Base-by-base conservation (phyloP, 2,888 invertebrate genomes). In the Gastrophysa polygoni region DNA sequence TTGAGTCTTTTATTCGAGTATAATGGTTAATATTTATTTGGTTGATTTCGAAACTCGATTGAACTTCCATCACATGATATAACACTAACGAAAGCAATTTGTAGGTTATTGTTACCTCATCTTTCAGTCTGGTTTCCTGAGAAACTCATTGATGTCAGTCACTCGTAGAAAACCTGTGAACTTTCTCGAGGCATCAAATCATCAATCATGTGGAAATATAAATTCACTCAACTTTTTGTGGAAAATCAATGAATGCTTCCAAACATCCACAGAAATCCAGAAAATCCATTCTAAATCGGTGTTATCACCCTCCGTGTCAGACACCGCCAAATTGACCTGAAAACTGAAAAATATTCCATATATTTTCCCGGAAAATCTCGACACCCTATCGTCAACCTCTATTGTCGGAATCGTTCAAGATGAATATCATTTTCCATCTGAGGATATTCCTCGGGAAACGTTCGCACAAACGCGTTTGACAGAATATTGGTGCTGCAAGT, bases 371-470 rank as follows among this genome's bases (percentile, higher is more conserved):
- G 38, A 38, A 38, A 38, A 38, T 38, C 11, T 38, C 38, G 43
- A 54, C 43, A 54, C 54, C 52, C 20, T 21, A 38, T 52, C 38
- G 38, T 38, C 52, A 21, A 43, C 34, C 21, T 17, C 11, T 54
- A 43, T 54, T 54, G 54, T 54, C 43, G 54, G 18, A 11, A 11
- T 18, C 7, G 24, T 54, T 54, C 43, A 24, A 54, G 54, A 44
- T 54, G 54, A 32, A 44, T 54, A 38, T 54, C 54, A 43, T 43
- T 54, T 43, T 38, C 20, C 54, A 16, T 21, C 43, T 18, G 17
- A n/a, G 16, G 24, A 43, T 43, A 24, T 43, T 16, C 8, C 14
- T 2, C 14, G 10, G 38, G 11, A 14, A 14, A 38, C 14, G n/a
- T 38, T 38, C 38, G 38, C 11, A 32, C 11, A 11, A 32, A 32